These are phyloP conservation scores for Paramormyrops hopkinsi DNA, from an alignment of 2,797 vertebrate genomes.

Conservation along the genomic window DNA sequence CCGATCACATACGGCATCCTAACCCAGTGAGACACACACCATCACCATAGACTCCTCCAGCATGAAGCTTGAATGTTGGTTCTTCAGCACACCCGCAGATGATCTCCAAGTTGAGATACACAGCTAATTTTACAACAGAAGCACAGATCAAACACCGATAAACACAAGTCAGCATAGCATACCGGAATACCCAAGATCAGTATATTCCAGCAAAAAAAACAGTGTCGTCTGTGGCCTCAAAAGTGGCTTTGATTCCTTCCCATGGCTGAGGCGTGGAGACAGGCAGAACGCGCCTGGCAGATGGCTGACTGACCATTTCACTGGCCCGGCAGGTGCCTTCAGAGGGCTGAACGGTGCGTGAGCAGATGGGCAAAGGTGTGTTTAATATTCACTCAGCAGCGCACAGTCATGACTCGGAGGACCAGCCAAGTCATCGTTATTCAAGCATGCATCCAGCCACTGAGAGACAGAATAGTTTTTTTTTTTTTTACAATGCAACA, in stretches of 20 bases:
- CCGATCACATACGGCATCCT: not conserved
- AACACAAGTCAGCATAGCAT: not conserved
- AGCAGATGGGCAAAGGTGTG: constrained; percentile 45
- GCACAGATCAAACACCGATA: not conserved
- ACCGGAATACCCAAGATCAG: not conserved
- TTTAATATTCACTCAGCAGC: constrained; percentile 57
- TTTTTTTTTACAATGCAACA: constrained; percentile 11
- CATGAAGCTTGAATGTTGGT: not conserved
- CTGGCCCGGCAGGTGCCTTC: constrained; percentile 17
- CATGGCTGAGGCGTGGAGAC: not conserved
- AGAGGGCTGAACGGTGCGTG: not conserved
- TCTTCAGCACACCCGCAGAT: not conserved
- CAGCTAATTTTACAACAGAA: not conserved
- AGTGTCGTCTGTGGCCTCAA: not conserved
- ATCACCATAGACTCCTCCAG: not conserved
- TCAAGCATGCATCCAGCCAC: constrained; percentile 32
- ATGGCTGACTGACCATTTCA: constrained; percentile 48
- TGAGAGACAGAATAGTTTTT: constrained; percentile 9
- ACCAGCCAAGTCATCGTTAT: constrained; percentile 40
- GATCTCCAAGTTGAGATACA: not conserved
- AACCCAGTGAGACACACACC: not conserved
- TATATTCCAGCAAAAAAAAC: not conserved
- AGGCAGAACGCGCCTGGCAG: constrained; percentile 45
- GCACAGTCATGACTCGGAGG: constrained; percentile 24
- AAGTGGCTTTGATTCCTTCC: not conserved